Conservation (phyloP, 2,797 vertebrate genomes). For the Periparus ater region DNA sequence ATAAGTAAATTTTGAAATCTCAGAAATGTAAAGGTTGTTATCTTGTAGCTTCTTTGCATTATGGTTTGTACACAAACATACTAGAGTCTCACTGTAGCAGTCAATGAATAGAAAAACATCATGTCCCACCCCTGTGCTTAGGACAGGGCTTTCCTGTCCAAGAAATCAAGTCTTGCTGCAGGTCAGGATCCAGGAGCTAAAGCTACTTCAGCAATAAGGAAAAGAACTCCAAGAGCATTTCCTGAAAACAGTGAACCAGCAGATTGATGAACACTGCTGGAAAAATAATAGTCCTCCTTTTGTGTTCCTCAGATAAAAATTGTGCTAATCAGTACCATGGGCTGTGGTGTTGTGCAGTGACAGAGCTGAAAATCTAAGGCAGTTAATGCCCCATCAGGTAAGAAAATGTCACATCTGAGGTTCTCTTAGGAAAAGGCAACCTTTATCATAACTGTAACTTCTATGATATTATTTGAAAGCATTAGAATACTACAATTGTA, state of each 20-base stretch:
- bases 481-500: neutral
- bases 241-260: neutral
- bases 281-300: neutral
- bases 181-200: neutral
- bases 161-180: neutral
- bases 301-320: neutral
- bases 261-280: neutral
- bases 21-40: neutral
- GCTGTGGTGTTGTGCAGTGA: neutral
- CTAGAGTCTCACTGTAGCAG: neutral
- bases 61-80: neutral
- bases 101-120: neutral
- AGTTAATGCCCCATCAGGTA: neutral
- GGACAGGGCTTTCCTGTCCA: neutral
- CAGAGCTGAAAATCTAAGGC: neutral
- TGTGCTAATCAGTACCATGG: neutral
- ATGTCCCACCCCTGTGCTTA: neutral
- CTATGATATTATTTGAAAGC: neutral
- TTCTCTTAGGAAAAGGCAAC: neutral
- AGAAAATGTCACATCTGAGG: neutral
- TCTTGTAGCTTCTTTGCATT: neutral
- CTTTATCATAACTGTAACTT: neutral
- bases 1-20: neutral
- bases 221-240: neutral
- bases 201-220: neutral